Evolutionary conservation across 1,140 invertebrate genomes (phyloP), one percentile per base, ranked within the genome.

Genomic region (Condylostylus longicornis): DNA sequence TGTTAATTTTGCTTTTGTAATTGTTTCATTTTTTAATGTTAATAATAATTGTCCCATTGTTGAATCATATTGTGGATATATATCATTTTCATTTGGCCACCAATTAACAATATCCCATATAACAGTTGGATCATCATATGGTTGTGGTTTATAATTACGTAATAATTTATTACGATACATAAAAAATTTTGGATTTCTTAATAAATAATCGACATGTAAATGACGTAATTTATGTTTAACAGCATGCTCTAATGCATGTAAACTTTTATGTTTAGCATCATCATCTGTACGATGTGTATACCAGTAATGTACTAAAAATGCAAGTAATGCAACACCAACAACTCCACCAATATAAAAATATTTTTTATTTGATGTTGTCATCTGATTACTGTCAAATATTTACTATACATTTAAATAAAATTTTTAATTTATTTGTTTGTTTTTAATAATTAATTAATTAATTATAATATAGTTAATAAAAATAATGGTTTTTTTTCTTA

Each of bases 1-100:
- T 55, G 73, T 76, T 61, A 82, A 78, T 57, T 82, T 80, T 10
- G 80, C 83, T 36, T 71, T 61, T 3, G 71, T 63, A 45, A 95
- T 83, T 51, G 71, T 73, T 19, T 75, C 66, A 33, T 64, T 71
- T 25, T 74, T 68, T 44, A 93, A 62, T 10, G 74, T 72, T 28
- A 74, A 59, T 14, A 91, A 54, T 37, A 90, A 65, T 47, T 72
- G 71, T 23, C 83, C 82, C 47, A 82, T 62, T 21, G 69, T 65
- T 12, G 68, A 68, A 50, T 75, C 68, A 41, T 66, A 62, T 34
- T 70, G 47, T 10, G 79, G 78, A 55, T 76, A 71, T 30, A 84
- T 62, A 39, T 76, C 70, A 31, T 74, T 66, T 28, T 73, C 63
- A 54, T 65, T 70, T 5, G 74, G 70, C 80, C 81, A 83, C 52